Conservation (phyloP, 2,113 vertebrate genomes). For the Vireo altiloquus region DNA sequence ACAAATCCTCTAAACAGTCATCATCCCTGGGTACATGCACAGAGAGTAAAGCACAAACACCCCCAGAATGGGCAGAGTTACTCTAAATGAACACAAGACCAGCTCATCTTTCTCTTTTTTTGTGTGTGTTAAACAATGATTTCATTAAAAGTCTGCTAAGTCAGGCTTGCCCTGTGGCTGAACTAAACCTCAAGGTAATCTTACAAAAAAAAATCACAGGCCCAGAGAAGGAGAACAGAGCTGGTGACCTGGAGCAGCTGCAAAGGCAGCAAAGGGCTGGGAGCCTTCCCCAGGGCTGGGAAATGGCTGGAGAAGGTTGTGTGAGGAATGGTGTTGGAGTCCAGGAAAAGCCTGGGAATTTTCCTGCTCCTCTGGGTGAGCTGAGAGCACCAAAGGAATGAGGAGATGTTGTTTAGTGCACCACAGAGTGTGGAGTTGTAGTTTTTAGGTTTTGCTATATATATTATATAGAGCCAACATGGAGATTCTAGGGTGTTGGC, state of each 20-base stretch:
- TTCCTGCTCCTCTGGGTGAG: too few relatives aligned
- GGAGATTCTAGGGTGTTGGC: too few relatives aligned
- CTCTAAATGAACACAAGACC: background rate
- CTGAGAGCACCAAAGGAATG: too few relatives aligned
- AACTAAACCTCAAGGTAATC: conserved; percentile 3
- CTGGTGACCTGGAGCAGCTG: background rate
- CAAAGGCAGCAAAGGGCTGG: background rate
- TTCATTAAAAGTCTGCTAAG: conserved; percentile 6
- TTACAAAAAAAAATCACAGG: background rate
- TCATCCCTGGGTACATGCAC: background rate
- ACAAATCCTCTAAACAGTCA: background rate
- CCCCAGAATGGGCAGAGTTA: background rate
- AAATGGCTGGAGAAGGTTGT: background rate
- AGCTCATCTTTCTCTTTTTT: background rate
- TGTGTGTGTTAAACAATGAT: background rate
- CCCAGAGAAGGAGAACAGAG: background rate
- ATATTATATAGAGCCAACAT: too few relatives aligned
- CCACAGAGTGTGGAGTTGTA: too few relatives aligned
- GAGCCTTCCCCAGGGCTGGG: background rate
- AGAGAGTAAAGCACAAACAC: background rate
- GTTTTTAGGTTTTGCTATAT: too few relatives aligned
- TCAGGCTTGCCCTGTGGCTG: background rate
- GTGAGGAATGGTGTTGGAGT: too few relatives aligned
- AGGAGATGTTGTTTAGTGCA: too few relatives aligned
- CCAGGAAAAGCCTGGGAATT: too few relatives aligned